These are phyloP conservation scores for Oriolus oriolus DNA, from an alignment of 2,113 vertebrate species.

Conservation along the genomic window DNA sequence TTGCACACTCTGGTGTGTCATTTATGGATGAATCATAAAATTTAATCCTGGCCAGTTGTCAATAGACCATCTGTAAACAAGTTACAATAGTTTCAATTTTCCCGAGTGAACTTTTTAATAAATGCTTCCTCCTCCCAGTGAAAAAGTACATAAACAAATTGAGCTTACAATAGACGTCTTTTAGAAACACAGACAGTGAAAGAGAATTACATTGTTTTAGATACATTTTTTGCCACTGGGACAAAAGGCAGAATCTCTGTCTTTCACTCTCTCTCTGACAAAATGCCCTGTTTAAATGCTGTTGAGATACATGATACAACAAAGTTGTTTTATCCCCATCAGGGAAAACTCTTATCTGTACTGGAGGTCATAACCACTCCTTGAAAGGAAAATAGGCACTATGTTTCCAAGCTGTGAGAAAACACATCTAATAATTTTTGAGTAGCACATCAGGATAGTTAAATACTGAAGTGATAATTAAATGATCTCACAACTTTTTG, in stretches of 20 bases:
- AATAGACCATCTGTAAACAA: not conserved
- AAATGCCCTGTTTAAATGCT: not conserved
- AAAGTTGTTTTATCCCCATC: not conserved
- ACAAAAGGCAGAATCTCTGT: not conserved
- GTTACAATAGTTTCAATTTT: not conserved
- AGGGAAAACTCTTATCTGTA: not conserved
- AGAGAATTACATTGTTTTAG: not conserved
- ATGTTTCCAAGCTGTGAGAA: slow-evolving; percentile 16
- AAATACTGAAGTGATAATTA: not conserved
- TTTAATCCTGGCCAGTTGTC: not conserved
- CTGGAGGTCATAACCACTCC: not conserved
- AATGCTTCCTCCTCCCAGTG: not conserved
- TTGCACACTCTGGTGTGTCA: not conserved
- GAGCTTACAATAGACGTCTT: not conserved
- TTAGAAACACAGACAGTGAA: not conserved
- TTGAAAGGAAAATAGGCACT: not conserved
- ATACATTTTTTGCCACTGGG: not conserved
- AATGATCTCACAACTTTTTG: slow-evolving; percentile 3
- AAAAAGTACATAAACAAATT: not conserved
- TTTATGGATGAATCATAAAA: not conserved
- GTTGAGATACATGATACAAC: not conserved
- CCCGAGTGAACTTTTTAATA: not conserved
- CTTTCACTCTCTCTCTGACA: not conserved
- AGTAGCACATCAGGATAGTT: not conserved
- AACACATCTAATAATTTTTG: not conserved